Percentiles rank a stretch among this genome's conserved stretches.
These are phyloP conservation scores for Matsumyia berberina DNA, from an alignment of 2,888 invertebrate genomes.

Conservation along the genomic window DNA sequence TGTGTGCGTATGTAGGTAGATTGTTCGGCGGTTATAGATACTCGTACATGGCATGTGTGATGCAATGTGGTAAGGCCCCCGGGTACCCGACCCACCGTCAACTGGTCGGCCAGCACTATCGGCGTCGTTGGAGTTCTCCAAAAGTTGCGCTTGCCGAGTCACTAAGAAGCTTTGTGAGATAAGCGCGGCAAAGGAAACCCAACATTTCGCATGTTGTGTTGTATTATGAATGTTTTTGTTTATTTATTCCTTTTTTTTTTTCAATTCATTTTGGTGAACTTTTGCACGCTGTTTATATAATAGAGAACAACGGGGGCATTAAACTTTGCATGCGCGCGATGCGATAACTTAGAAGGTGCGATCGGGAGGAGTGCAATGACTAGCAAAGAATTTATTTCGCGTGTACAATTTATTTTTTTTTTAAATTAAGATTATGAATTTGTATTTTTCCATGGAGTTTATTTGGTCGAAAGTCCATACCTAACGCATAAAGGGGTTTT, in stretches of 20 bases:
- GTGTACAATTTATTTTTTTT: constrained; percentile 19
- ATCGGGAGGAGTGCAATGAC: constrained; percentile 55
- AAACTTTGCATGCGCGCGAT: constrained; percentile 58
- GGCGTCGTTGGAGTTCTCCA: constrained; percentile 1
- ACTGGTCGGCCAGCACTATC: constrained; percentile 26
- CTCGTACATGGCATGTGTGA: constrained; percentile 25
- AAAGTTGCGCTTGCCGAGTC: constrained; percentile 40
- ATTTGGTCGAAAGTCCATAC: neutral
- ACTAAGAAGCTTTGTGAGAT: constrained; percentile 40
- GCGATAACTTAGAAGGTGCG: constrained; percentile 54
- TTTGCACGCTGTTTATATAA: constrained; percentile 54
- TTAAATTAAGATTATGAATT: constrained; percentile 21
- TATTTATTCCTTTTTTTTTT: constrained; percentile 41
- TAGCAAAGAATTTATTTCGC: constrained; percentile 37
- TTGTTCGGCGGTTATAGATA: constrained; percentile 29
- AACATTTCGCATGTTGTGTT: constrained; percentile 28
- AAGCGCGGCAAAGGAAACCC: constrained; percentile 23
- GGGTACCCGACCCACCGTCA: neutral
- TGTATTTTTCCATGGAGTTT: constrained; percentile 6
- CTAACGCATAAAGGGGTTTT: neutral
- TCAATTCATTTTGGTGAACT: constrained; percentile 49
- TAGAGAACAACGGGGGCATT: constrained; percentile 45
- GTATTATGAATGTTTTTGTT: neutral
- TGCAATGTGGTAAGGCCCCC: constrained; percentile 49
- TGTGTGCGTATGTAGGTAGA: constrained; percentile 52